These are phyloP conservation scores for Chloroceryle amazona DNA, from an alignment of 2,797 vertebrate species.

Conservation along the genomic window DNA sequence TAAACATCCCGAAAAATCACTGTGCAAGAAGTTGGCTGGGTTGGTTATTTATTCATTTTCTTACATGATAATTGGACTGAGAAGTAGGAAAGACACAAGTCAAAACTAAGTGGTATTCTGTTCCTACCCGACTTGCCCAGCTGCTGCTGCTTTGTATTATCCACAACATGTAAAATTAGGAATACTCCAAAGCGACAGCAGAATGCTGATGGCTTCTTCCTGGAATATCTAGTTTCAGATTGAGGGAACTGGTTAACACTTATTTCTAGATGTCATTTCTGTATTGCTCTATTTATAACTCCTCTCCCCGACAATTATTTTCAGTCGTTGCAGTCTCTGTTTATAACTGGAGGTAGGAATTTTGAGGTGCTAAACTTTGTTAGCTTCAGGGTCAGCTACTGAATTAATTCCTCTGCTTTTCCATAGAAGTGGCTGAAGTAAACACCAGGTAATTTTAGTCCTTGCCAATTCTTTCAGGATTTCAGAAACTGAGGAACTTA, in stretches of 20 bases:
- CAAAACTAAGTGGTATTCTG: not conserved
- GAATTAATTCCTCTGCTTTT: not conserved
- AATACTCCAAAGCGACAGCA: not conserved
- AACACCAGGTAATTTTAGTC: not conserved
- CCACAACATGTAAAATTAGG: not conserved
- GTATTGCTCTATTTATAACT: not conserved
- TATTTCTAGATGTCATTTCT: not conserved
- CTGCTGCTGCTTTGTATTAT: not conserved
- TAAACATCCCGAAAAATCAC: slow-evolving; percentile 69
- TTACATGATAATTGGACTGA: not conserved
- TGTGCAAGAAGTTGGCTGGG: not conserved
- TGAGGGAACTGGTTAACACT: not conserved
- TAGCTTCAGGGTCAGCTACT: not conserved
- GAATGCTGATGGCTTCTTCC: not conserved
- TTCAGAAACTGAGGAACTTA: not conserved
- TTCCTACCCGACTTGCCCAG: not conserved
- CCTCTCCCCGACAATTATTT: not conserved
- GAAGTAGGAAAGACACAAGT: not conserved
- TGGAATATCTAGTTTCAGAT: not conserved
- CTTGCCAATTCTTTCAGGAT: not conserved
- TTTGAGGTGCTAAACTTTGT: not conserved
- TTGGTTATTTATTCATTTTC: not conserved
- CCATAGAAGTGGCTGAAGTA: not conserved
- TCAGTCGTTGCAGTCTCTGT: not conserved
- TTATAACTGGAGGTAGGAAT: not conserved